phyloP scores from a whole-genome alignment of 2,113 vertebrate genomes.

The Crotophaga sulcirostris region DNA sequence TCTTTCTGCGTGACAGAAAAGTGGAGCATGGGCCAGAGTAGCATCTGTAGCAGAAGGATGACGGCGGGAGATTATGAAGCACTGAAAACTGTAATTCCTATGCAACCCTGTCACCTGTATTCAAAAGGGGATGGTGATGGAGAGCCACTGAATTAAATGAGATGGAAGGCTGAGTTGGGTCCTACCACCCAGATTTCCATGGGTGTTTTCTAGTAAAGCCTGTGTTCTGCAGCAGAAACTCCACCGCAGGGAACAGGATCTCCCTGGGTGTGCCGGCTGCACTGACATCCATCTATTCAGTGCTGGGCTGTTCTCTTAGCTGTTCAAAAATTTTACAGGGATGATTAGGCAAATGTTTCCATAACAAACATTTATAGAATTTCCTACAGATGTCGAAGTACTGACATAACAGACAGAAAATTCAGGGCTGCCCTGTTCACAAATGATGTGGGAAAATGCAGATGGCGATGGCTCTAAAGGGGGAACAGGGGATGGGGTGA shows the following conservation, averaged over 20 bases:
- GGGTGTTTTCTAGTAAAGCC: background rate
- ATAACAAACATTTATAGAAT: background rate
- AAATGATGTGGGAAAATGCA: background rate
- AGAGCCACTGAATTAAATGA: background rate
- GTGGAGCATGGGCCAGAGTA: background rate
- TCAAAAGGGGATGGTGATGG: background rate
- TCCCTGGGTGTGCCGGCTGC: background rate
- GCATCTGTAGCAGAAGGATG: background rate
- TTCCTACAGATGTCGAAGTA: background rate
- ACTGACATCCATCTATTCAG: background rate
- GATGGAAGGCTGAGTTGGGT: background rate
- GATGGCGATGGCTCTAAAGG: background rate
- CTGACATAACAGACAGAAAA: background rate
- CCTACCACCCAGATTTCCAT: background rate
- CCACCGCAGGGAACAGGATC: background rate
- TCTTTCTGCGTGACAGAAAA: background rate
- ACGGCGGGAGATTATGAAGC: background rate
- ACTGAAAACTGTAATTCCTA: background rate
- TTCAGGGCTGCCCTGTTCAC: background rate
- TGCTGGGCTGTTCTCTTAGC: background rate
- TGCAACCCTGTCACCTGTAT: background rate
- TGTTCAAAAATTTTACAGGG: background rate
- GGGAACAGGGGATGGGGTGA: background rate
- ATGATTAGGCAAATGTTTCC: constrained; percentile 14
- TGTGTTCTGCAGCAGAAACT: background rate